Percentiles rank a stretch among this genome's conserved stretches.
These are phyloP conservation scores for Atractosteus spatula DNA, from an alignment of 2,113 vertebrate genomes.

Conservation along the genomic window DNA sequence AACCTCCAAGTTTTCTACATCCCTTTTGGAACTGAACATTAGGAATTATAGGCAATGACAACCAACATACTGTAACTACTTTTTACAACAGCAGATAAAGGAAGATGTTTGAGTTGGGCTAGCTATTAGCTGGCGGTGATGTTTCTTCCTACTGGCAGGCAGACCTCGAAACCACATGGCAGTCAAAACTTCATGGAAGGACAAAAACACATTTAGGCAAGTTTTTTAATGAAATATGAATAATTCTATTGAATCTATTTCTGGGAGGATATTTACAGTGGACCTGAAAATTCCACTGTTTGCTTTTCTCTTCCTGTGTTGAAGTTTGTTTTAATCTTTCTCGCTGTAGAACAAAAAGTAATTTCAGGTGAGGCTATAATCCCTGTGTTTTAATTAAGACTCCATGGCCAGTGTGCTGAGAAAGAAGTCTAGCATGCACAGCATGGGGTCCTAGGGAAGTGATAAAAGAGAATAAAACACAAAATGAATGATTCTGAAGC, in stretches of 20 bases:
- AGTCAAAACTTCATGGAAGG: background rate
- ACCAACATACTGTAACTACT: no score
- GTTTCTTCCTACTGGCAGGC: no score
- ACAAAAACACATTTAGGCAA: background rate
- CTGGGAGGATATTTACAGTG: no score
- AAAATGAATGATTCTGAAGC: slow-evolving; percentile 16
- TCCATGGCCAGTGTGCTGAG: slow-evolving; percentile 25
- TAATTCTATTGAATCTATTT: slow-evolving; percentile 9
- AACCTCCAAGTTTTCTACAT: no score
- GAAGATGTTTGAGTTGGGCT: no score
- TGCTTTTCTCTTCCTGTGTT: slow-evolving; percentile 22
- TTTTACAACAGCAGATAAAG: no score
- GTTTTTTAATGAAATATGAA: background rate
- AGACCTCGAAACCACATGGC: no score
- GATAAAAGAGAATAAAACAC: slow-evolving; percentile 6
- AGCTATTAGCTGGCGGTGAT: no score
- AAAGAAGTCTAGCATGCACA: slow-evolving; percentile 4
- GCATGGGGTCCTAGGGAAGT: slow-evolving; percentile 14
- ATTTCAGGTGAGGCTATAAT: slow-evolving; percentile 47
- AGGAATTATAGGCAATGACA: no score
- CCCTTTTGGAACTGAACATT: no score
- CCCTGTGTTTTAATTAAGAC: slow-evolving; percentile 51
- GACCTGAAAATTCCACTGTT: background rate
- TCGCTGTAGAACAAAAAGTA: slow-evolving; percentile 24
- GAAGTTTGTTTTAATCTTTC: slow-evolving; percentile 34